Evolutionary conservation across 2,113 vertebrate species (phyloP).

Genomic region (Ovis aries): ARS-UI_Ramb_v3.0 NC_056058.1:17465001-17465500

Average conservation of each 20-base stretch:
- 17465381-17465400: neutral
- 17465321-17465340: neutral
- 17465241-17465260: neutral
- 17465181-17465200: neutral
- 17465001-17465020: neutral
- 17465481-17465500: neutral
- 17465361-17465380: neutral
- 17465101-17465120: neutral
- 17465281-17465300: neutral
- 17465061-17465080: neutral
- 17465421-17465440: neutral
- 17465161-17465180: neutral
- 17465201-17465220: neutral
- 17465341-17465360: neutral
- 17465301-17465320: neutral
- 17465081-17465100: neutral
- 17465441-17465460: neutral
- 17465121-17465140: neutral
- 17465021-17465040: neutral
- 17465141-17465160: neutral
- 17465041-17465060: neutral
- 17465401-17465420: neutral
- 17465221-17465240: neutral
- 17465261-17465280: neutral
- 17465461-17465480: neutral